Evolutionary conservation across 2,113 vertebrate genomes (phyloP).

Genomic region (Albula goreensis): DNA sequence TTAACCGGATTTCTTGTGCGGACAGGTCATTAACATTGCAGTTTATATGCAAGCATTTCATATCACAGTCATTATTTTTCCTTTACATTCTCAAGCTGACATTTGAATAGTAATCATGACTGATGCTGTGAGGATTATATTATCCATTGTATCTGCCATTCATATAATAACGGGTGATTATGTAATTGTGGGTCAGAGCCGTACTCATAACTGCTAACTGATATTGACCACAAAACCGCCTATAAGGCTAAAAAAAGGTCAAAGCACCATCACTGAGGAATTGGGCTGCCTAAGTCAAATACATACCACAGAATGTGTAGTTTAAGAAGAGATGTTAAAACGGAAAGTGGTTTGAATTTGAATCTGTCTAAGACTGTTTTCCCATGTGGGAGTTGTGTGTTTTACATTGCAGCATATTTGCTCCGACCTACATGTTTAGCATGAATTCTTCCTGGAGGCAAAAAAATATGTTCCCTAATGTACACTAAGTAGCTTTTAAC

Average conservation of each 20-base stretch:
- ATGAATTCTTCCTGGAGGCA: background rate
- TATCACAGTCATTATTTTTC: no score
- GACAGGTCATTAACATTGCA: background rate
- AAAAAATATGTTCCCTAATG: background rate
- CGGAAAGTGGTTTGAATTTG: background rate
- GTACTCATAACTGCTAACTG: background rate
- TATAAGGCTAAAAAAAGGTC: background rate
- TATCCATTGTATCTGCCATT: background rate
- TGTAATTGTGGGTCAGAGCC: no score
- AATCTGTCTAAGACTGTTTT: constrained; percentile 2
- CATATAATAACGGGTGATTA: no score
- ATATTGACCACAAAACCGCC: background rate
- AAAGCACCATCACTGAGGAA: background rate
- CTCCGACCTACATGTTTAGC: background rate
- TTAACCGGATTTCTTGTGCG: background rate
- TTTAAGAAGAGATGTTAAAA: background rate
- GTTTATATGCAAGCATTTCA: constrained; percentile 8
- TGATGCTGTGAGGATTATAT: no score
- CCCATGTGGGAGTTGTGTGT: constrained; percentile 3
- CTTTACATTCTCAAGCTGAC: no score
- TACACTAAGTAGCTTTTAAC: constrained; percentile 9
- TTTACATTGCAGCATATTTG: background rate
- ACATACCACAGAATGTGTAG: background rate
- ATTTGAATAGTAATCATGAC: no score
- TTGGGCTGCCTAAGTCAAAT: background rate